These are phyloP conservation scores for Pristionchus fissidentatus DNA, from an alignment of 2,888 invertebrate species.

Conservation along the genomic window DNA sequence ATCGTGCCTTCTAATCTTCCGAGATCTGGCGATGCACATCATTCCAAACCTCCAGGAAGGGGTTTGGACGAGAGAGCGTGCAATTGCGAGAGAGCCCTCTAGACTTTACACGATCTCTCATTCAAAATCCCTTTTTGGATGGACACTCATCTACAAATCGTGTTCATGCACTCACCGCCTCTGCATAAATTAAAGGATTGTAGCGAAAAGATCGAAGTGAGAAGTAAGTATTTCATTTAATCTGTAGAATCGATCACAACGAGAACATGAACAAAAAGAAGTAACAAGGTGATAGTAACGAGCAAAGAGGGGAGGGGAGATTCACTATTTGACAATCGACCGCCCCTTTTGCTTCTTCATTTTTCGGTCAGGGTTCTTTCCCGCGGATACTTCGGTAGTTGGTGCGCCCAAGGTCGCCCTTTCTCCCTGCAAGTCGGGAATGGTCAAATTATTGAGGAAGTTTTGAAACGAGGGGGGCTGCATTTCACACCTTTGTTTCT, in stretches of 20 bases:
- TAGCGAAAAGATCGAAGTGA: conserved; percentile 1
- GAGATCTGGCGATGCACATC: conserved; percentile 21
- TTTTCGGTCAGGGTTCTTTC: conserved; percentile 42
- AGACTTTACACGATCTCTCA: too few species aligned
- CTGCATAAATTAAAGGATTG: conserved; percentile 6
- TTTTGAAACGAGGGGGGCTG: conserved; percentile 34
- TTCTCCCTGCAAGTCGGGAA: conserved; percentile 22
- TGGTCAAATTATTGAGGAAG: conserved; percentile 6
- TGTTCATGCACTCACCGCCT: background rate
- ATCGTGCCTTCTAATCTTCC: conserved; percentile 8
- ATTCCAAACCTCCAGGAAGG: too few species aligned
- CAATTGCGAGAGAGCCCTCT: too few species aligned
- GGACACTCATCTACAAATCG: background rate
- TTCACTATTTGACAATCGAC: background rate
- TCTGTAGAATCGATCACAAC: background rate
- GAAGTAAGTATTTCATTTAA: conserved; percentile 5
- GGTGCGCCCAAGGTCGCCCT: conserved; percentile 37
- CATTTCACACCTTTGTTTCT: conserved; percentile 23
- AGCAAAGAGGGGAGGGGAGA: background rate
- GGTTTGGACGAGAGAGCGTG: too few species aligned
- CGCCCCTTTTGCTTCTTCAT: conserved; percentile 45
- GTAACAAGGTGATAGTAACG: background rate
- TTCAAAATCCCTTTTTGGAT: background rate
- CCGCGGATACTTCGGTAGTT: conserved; percentile 35
- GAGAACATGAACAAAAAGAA: background rate